Conservation (phyloP, 2,113 vertebrate genomes). For the Atherinomorus stipes region DNA sequence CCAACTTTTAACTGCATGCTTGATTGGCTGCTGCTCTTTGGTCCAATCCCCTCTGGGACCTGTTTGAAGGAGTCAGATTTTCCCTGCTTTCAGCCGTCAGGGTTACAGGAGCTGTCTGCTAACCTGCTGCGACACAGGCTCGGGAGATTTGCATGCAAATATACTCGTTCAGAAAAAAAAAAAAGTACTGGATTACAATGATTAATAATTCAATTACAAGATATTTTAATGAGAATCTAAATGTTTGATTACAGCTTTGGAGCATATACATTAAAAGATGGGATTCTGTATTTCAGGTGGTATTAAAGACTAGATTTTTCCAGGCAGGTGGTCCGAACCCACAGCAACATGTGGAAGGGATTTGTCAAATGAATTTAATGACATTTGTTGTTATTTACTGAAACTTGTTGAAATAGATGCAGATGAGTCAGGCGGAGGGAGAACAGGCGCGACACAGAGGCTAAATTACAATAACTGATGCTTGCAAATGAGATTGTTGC, state of each 20-base stretch:
- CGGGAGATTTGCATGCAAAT: slow-evolving; percentile 8
- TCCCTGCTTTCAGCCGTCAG: slow-evolving; percentile 13
- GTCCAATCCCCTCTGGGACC: slow-evolving; percentile 29
- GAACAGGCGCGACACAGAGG: not conserved
- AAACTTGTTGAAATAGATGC: not conserved
- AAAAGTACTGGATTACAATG: not conserved
- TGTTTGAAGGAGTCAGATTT: slow-evolving; percentile 11
- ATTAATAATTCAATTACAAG: not conserved
- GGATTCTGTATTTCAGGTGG: not conserved
- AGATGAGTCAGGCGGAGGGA: not conserved
- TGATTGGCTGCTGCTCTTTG: slow-evolving; percentile 55
- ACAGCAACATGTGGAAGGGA: not conserved
- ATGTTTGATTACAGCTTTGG: not conserved
- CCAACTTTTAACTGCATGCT: slow-evolving; percentile 18
- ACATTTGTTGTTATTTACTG: not conserved
- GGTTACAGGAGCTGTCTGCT: slow-evolving; percentile 23
- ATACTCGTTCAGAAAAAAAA: not conserved
- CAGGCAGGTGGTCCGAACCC: not conserved
- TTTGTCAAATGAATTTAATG: not conserved
- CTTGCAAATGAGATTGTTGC: slow-evolving; percentile 6
- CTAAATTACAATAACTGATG: not conserved
- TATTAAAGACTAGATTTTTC: not conserved
- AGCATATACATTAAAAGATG: not conserved
- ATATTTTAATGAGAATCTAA: no score
- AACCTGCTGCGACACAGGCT: slow-evolving; percentile 13